Conservation (phyloP, 2,797 vertebrate genomes). For the Phoebastria nigripes region DNA sequence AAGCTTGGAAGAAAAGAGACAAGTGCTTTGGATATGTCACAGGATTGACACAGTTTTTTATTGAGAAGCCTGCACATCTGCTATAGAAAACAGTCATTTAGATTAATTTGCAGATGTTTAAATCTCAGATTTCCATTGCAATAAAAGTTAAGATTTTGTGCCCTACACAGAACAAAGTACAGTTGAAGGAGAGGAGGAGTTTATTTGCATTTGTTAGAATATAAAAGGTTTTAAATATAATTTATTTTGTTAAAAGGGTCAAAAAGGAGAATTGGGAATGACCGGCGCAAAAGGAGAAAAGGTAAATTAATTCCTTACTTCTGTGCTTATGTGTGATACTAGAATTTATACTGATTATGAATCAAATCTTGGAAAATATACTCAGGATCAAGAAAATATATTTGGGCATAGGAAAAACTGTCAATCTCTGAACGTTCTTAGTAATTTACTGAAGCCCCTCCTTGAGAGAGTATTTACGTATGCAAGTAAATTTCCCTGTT, state of each 20-base stretch:
- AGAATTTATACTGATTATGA: neutral
- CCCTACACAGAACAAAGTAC: neutral
- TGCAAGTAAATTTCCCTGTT: neutral
- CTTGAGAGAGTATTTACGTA: neutral
- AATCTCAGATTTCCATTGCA: neutral
- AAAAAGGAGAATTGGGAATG: conserved; percentile 73
- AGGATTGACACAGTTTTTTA: neutral
- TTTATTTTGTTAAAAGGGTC: conserved; percentile 72
- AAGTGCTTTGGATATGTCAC: neutral
- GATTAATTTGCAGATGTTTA: neutral
- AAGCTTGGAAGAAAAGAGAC: neutral
- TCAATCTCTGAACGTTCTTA: neutral
- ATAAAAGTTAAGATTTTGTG: neutral
- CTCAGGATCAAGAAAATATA: neutral
- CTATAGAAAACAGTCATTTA: neutral
- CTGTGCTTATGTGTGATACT: neutral
- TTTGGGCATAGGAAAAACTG: neutral
- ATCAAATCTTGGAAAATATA: neutral
- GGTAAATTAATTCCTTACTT: conserved; percentile 61
- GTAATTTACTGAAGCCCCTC: neutral
- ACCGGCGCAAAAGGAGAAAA: conserved; percentile 82
- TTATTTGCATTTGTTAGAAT: neutral
- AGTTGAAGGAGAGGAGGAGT: neutral
- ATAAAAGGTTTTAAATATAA: neutral
- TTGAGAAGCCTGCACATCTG: neutral